These are phyloP conservation scores for Alcis repandata DNA, from an alignment of 2,888 invertebrate genomes.

Conservation along the genomic window DNA sequence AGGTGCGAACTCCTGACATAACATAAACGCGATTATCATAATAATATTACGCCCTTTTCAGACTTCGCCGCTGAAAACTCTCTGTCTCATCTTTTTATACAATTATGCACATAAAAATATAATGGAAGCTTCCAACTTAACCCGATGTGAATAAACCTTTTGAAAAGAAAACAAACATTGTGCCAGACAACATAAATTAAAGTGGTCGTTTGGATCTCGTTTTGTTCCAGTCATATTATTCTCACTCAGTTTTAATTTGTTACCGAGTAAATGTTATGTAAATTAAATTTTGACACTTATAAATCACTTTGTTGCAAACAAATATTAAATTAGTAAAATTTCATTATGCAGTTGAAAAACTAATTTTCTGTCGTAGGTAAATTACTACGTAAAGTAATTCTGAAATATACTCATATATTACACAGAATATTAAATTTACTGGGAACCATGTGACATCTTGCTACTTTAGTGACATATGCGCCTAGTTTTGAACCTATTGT, in stretches of 20 bases:
- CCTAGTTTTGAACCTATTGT: too few relatives aligned
- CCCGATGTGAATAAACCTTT: constrained; percentile 40
- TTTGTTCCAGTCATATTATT: constrained; percentile 39
- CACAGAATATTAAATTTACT: too few relatives aligned
- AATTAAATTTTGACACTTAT: neutral
- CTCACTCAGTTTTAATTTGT: constrained; percentile 36
- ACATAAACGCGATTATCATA: constrained; percentile 50
- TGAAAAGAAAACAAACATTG: constrained; percentile 43
- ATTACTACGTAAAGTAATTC: too few relatives aligned
- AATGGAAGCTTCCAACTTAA: constrained; percentile 21
- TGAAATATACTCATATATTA: too few relatives aligned
- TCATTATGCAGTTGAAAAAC: too few relatives aligned
- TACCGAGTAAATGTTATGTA: neutral
- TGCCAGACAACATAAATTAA: constrained; percentile 47
- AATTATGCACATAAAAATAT: constrained; percentile 25
- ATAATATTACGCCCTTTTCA: constrained; percentile 39
- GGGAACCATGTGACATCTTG: too few relatives aligned
- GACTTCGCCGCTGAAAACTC: constrained; percentile 29
- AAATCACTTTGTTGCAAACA: neutral
- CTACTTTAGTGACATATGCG: too few relatives aligned
- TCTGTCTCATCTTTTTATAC: constrained; percentile 22
- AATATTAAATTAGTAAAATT: too few relatives aligned
- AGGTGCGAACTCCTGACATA: constrained; percentile 50
- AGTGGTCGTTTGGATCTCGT: constrained; percentile 24
- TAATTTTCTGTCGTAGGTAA: too few relatives aligned